Conservation (phyloP, 2,797 vertebrate genomes). For the Sitta carolinensis region DNA sequence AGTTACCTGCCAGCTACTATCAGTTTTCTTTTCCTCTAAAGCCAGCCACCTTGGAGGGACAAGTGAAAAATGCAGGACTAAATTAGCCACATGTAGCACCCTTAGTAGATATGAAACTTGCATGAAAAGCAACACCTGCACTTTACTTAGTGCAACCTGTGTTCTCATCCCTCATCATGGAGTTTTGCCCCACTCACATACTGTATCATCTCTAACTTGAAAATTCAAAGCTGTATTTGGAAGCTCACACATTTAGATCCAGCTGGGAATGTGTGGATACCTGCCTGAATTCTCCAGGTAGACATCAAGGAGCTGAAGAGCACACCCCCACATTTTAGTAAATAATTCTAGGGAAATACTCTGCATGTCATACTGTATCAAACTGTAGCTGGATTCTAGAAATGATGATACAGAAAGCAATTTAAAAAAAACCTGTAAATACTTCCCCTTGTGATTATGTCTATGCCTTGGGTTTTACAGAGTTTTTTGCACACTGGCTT, state of each 20-base stretch:
- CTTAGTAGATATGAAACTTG: background rate
- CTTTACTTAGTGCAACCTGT: background rate
- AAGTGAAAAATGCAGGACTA: conserved; percentile 32
- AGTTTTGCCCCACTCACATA: background rate
- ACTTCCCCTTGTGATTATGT: background rate
- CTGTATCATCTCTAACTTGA: background rate
- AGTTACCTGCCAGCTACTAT: background rate
- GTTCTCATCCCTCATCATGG: background rate
- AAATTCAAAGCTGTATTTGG: background rate
- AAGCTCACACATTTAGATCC: background rate
- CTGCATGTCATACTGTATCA: rapidly evolving
- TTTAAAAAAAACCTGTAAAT: background rate
- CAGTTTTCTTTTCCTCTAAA: conserved; percentile 12
- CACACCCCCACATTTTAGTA: background rate
- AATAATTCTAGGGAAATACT: background rate
- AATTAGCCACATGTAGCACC: conserved; percentile 11
- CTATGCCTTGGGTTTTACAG: background rate
- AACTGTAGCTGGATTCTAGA: background rate
- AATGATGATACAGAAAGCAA: background rate
- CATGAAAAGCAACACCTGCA: conserved; percentile 1
- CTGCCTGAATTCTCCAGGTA: background rate
- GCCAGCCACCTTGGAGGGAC: background rate
- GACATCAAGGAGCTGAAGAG: background rate
- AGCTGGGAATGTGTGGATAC: background rate
- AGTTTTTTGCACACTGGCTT: background rate